These are phyloP conservation scores for Ploceus nigricollis DNA, from an alignment of 2,113 vertebrate species.

Conservation along the genomic window DNA sequence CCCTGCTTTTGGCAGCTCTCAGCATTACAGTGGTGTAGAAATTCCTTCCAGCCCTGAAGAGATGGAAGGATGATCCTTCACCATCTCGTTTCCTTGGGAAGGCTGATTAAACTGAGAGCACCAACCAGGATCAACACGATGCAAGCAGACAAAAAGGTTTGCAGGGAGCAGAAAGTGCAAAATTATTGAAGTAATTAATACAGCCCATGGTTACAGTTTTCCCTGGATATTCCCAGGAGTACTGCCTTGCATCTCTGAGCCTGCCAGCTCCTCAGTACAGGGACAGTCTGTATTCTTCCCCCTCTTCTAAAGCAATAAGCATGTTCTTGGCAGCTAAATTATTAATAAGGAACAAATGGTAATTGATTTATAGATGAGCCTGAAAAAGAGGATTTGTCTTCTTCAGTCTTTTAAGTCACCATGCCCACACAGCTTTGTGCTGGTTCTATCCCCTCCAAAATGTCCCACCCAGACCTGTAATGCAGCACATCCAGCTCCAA, in stretches of 20 bases:
- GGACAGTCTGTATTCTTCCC: not conserved
- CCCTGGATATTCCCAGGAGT: not conserved
- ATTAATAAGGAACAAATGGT: constrained; percentile 56
- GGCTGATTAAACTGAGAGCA: not conserved
- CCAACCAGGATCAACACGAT: not conserved
- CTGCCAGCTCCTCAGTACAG: not conserved
- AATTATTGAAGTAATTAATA: constrained; percentile 20
- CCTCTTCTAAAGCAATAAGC: not conserved
- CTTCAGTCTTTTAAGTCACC: not conserved
- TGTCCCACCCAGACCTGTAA: not conserved
- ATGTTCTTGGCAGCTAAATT: constrained; percentile 55
- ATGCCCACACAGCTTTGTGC: not conserved
- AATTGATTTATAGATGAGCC: constrained; percentile 35
- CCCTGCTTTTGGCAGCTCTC: not conserved
- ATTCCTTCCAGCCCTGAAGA: not conserved
- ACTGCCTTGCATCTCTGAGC: not conserved
- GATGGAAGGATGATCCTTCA: not conserved
- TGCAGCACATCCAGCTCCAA: not conserved
- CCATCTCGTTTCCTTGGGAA: not conserved
- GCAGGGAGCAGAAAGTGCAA: not conserved
- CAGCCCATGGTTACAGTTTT: not conserved
- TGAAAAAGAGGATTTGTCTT: not conserved
- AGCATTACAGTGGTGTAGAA: not conserved
- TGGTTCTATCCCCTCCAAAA: not conserved
- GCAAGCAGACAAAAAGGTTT: not conserved